Evolutionary conservation across 2,888 invertebrate species (phyloP), one percentile per base, ranked within the genome.

Genomic region (Matsumyia berberina): DNA sequence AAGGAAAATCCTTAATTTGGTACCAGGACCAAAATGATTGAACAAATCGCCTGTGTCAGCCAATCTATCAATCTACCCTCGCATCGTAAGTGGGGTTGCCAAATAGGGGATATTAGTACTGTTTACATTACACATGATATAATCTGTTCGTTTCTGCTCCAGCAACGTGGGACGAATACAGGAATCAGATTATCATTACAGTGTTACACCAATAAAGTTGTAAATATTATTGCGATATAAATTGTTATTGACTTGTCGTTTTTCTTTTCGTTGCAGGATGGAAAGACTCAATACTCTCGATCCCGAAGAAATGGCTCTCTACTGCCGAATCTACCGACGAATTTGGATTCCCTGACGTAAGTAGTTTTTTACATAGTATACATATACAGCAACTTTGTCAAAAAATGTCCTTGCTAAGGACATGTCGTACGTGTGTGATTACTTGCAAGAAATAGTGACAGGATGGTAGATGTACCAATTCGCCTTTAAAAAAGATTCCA

Each of bases 261-360:
- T 24, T 42, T 53, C 35, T 70, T 76, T 51, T 86, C 51, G 9
- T 77, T 88, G 15, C 93, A 96, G 96, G 95, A 95, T 96, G 95
- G 95, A 93, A 93, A 89, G 95, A 95, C 88, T 95, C 95, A 15
- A 92, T 96, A 88, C 91, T 95, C 87, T 94, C 95, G 64, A 92
- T 96, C 89, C 95, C 95, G 87, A 95, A 95, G 91, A 94, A 94
- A 89, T 95, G 95, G 94, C 93, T 95, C 89, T 92, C 93, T 87
- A 90, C 92, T 80, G 89, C 90, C 86, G 91, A 91, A 83, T 89
- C 91, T 73, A 90, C 90, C 66, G 92, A 91, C 90, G 92, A 92
- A 88, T 91, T 88, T 88, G 92, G 92, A 89, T 92, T 92, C 89
- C 91, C 92, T 89, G 89, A 90, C 87, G 92, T 92, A 88, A 91